Evolutionary conservation across 2,797 vertebrate species (phyloP), one percentile per base, ranked within the genome.

Genomic region (Neoniphon sammara): DNA sequence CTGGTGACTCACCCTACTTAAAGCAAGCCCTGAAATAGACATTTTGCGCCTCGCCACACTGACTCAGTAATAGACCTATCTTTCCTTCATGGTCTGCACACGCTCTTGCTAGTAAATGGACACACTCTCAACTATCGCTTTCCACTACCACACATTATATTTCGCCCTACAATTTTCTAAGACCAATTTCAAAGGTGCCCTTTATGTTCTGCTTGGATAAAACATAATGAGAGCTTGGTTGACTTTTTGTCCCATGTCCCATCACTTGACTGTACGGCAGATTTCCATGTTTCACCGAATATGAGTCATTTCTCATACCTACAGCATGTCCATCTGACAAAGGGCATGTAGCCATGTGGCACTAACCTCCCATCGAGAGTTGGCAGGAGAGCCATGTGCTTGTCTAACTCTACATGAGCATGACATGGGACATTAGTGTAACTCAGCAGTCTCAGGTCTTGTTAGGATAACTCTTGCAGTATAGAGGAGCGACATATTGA

Each of bases 21-120:
- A 86, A 91, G 84, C 88, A 66, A 88, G 80, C 89, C 89, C 90
- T 91, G 91, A 92, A 92, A 93, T 93, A 93, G 89, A 92, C 90
- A 89, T 91, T 91, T 89, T 91, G 88, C 85, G 84, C 90, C 88
- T 90, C 75, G 56, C 88, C 87, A 91, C 89, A 89, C 91, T 82
- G 89, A 90, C 87, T 91, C 89, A 87, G 84, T 86, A 90, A 91
- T 82, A 90, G 81, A 88, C 84, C 86, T 90, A 88, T 88, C 87
- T 87, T 87, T 68, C 82, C 79, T 88, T 89, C 88, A 88, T 77
- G 85, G 84, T 86, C 78, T 82, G 83, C 84, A 77, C 90, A 82
- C 54, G 77, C 71, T 82, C 81, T 53, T 17, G 66, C 80, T 82
- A 57, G 77, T 81, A 91, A 90, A 91, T 86, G 82, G 84, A 88